Percentiles rank a stretch among this genome's conserved stretches.
Conservation (phyloP, 2,888 invertebrate species). For the Eupsilia transversa region DNA sequence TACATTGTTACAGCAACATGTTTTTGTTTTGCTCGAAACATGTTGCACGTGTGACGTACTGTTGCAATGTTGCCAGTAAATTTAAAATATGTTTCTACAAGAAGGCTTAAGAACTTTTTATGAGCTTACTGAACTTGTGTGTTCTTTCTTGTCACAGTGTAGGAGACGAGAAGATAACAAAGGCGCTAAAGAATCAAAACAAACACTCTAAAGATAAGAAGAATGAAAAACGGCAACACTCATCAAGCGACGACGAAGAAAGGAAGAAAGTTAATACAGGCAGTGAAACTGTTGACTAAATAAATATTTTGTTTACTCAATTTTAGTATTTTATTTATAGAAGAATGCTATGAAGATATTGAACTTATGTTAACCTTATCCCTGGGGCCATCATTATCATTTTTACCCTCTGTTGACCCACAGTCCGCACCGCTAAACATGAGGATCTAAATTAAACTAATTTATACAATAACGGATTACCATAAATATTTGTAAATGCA, state of each 20-base stretch:
- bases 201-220: constrained; percentile 88
- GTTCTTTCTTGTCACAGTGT: constrained; percentile 83
- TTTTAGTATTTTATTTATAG: constrained; percentile 26
- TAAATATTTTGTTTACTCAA: constrained; percentile 30
- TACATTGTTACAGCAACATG: not conserved
- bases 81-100: not conserved
- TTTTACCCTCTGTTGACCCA: not conserved
- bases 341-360: not conserved
- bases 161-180: constrained; percentile 91
- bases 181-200: constrained; percentile 92
- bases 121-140: not conserved
- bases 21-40: not conserved
- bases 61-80: not conserved
- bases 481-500: not conserved
- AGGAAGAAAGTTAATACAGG: constrained; percentile 71
- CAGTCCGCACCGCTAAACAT: not conserved
- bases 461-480: not conserved
- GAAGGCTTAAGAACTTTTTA: constrained; percentile 88
- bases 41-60: not conserved
- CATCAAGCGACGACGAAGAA: constrained; percentile 76
- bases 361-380: not conserved
- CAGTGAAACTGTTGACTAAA: constrained; percentile 50
- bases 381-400: too few species aligned
- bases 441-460: not conserved
- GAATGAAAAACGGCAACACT: constrained; percentile 76